These are phyloP conservation scores for Nasonia oneida DNA, from an alignment of 2,888 invertebrate genomes.

Conservation along the genomic window DNA sequence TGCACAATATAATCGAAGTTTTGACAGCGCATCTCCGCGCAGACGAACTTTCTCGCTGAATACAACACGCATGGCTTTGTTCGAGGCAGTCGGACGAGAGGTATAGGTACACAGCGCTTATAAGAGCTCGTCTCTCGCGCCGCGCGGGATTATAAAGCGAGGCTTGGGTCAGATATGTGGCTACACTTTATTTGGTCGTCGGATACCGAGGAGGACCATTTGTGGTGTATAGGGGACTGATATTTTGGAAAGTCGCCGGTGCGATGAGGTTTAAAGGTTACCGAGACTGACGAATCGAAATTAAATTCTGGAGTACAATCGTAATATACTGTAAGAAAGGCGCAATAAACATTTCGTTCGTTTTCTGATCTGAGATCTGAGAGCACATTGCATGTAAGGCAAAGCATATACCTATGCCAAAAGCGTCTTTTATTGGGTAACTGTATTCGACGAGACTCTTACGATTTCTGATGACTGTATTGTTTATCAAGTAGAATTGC, in stretches of 20 bases:
- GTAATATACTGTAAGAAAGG: too few species aligned
- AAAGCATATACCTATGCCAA: too few species aligned
- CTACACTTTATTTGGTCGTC: slow-evolving; percentile 13
- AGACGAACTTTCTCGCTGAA: background rate
- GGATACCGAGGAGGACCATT: background rate
- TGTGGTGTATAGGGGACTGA: background rate
- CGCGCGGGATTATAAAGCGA: too few species aligned
- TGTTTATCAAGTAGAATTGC: too few species aligned
- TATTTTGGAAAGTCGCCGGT: background rate
- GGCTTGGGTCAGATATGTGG: background rate
- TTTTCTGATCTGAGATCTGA: too few species aligned
- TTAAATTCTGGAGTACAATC: too few species aligned
- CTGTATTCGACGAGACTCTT: too few species aligned
- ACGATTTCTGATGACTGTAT: too few species aligned
- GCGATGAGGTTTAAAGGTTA: background rate
- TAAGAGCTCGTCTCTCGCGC: background rate
- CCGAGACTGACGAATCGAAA: too few species aligned
- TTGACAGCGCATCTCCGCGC: slow-evolving; percentile 8
- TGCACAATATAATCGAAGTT: slow-evolving; percentile 5
- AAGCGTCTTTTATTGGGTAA: too few species aligned
- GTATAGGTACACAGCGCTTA: background rate
- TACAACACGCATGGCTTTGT: background rate
- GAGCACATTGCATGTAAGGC: too few species aligned
- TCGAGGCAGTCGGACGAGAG: background rate
- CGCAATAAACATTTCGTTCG: too few species aligned